A percentile compares a stretch with the other conserved stretches of the same genome.
phyloP scores from a whole-genome alignment of 2,797 vertebrate genomes.

The Gallinago stenura region DNA sequence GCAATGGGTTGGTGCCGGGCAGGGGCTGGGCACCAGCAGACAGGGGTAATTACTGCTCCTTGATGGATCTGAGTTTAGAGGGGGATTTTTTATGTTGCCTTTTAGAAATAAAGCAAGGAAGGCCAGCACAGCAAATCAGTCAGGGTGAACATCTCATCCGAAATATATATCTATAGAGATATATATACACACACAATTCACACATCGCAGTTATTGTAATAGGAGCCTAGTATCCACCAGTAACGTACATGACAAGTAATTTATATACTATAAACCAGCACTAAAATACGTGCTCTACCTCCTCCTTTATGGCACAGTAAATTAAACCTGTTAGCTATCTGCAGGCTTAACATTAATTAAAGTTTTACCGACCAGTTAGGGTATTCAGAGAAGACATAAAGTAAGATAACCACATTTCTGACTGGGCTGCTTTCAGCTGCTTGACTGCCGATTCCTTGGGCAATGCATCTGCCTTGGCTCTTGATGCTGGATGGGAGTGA shows the following conservation, averaged over 20 bases:
- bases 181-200: constrained; percentile 10
- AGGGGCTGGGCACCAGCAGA: not conserved
- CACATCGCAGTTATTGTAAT: not conserved
- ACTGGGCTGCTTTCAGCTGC: not conserved
- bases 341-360: constrained; percentile 46
- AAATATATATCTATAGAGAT: constrained; percentile 26
- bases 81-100: not conserved
- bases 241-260: constrained; percentile 40
- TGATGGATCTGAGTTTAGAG: not conserved
- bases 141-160: not conserved
- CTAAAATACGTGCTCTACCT: not conserved
- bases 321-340: constrained; percentile 57
- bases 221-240: not conserved
- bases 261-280: constrained; percentile 55
- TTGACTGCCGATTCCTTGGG: not conserved
- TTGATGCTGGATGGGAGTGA: rapidly evolving
- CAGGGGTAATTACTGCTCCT: not conserved
- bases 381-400: constrained; percentile 1
- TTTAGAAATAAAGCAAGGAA: constrained; percentile 40
- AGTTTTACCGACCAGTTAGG: constrained; percentile 17
- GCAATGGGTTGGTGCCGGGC: not conserved
- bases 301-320: constrained; percentile 37
- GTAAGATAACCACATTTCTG: not conserved
- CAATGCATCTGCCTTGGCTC: not conserved
- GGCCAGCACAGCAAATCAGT: constrained; percentile 28